A percentile compares a stretch with the other conserved stretches of the same genome.
phyloP scores from a whole-genome alignment of 2,113 vertebrate species.

The Solea senegalensis region DNA sequence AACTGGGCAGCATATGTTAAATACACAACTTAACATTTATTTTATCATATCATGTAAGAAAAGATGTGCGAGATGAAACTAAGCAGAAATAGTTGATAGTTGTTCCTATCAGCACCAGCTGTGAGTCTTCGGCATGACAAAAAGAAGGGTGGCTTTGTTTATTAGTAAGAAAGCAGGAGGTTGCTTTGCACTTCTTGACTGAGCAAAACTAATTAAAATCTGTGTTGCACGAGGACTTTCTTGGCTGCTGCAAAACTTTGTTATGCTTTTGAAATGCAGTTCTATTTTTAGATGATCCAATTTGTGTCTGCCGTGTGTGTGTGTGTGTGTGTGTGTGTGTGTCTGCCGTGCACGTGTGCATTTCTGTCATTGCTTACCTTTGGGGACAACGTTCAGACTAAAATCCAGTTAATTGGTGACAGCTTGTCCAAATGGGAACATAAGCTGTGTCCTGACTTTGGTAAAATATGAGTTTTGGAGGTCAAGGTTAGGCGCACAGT shows the following conservation, averaged over 20 bases:
- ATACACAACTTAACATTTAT: slow-evolving; percentile 13
- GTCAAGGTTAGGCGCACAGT: too few species aligned
- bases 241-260: slow-evolving; percentile 56
- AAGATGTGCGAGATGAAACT: slow-evolving; percentile 42
- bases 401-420: background rate
- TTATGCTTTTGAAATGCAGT: slow-evolving; percentile 56
- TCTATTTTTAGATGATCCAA: slow-evolving; percentile 71
- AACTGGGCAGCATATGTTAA: slow-evolving; percentile 17
- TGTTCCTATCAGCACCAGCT: slow-evolving; percentile 46
- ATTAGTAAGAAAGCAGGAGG: slow-evolving; percentile 55
- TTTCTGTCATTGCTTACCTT: background rate
- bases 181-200: slow-evolving; percentile 53
- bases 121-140: slow-evolving; percentile 58
- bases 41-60: slow-evolving; percentile 40
- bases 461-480: background rate
- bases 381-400: background rate
- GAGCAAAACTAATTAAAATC: slow-evolving; percentile 67
- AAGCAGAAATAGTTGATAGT: slow-evolving; percentile 40
- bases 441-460: too few species aligned
- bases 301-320: slow-evolving; percentile 36
- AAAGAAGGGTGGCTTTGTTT: slow-evolving; percentile 64
- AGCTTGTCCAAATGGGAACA: background rate
- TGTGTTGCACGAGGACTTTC: slow-evolving; percentile 43
- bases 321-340: slow-evolving; percentile 9
- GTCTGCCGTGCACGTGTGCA: background rate